Percentiles rank a stretch among this genome's conserved stretches.
These are phyloP conservation scores for Melanerpes aurifrons DNA, from an alignment of 2,113 vertebrate species.

Conservation along the genomic window DNA sequence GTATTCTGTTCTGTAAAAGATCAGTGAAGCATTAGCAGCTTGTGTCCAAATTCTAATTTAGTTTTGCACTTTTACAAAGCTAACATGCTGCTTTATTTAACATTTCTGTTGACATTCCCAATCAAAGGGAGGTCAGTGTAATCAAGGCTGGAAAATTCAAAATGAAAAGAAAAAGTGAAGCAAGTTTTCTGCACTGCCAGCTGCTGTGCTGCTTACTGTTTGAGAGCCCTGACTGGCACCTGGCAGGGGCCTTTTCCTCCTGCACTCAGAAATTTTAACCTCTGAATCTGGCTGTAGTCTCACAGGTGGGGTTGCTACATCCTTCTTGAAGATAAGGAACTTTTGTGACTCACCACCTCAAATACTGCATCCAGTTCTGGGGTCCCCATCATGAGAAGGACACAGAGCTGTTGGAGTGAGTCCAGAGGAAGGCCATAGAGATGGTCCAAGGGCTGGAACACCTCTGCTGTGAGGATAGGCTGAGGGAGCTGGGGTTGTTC, in stretches of 20 bases:
- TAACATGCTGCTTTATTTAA: not conserved
- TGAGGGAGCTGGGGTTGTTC: too few relatives aligned
- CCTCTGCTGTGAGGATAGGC: too few relatives aligned
- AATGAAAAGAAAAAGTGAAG: not conserved
- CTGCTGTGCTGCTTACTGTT: constrained; percentile 23
- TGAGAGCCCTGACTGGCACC: not conserved
- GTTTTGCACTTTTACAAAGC: not conserved
- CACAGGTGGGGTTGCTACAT: not conserved
- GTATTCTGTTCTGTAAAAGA: not conserved
- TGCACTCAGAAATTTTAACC: not conserved
- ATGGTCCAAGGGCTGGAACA: too few relatives aligned
- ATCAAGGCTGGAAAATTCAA: constrained; percentile 12
- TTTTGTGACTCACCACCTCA: too few relatives aligned
- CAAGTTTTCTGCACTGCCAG: not conserved
- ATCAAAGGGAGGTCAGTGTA: constrained; percentile 6
- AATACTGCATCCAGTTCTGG: too few relatives aligned
- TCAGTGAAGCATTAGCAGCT: not conserved
- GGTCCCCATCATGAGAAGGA: too few relatives aligned
- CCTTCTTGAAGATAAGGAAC: not conserved
- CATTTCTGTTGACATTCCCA: not conserved
- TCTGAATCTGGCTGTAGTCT: not conserved
- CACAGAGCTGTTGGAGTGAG: too few relatives aligned
- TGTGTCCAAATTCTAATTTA: not conserved
- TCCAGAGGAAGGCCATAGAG: too few relatives aligned
- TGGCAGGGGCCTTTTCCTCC: not conserved